Percentiles rank a stretch among this genome's conserved stretches.
phyloP scores from a whole-genome alignment of 1,140 invertebrate genomes.

The Phortica variegata region DNA sequence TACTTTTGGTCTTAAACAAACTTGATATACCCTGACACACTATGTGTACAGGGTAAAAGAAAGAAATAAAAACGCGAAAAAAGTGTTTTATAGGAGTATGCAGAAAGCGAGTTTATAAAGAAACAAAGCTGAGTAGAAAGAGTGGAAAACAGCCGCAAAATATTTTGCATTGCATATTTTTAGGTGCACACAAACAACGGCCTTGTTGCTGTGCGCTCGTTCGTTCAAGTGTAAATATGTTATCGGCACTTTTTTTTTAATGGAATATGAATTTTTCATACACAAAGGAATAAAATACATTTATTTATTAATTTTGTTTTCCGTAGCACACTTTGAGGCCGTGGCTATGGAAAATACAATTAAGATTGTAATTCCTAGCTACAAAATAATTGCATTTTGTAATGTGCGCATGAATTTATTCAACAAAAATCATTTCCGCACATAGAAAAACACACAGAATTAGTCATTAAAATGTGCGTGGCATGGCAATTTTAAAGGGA shows the following conservation, averaged over 20 bases:
- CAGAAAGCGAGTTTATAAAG: conserved; percentile 10
- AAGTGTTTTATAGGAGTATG: conserved; percentile 10
- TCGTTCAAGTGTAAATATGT: conserved; percentile 41
- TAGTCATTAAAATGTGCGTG: too few relatives aligned
- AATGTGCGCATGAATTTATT: too few relatives aligned
- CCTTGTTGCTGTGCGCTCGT: conserved; percentile 15
- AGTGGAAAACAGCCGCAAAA: conserved; percentile 28
- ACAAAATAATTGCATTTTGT: too few relatives aligned
- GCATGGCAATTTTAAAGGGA: too few relatives aligned
- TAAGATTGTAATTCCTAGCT: too few relatives aligned
- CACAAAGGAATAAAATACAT: conserved; percentile 19
- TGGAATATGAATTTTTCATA: conserved; percentile 39
- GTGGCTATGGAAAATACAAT: too few relatives aligned
- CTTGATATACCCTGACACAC: background rate
- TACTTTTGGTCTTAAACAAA: conserved; percentile 1
- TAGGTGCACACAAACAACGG: conserved; percentile 13
- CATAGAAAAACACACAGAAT: too few relatives aligned
- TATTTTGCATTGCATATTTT: conserved; percentile 45
- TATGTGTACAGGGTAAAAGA: too few relatives aligned
- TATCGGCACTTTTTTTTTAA: conserved; percentile 40
- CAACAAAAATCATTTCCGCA: too few relatives aligned
- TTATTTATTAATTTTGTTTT: too few relatives aligned
- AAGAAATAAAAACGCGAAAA: background rate
- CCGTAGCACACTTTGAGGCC: too few relatives aligned
- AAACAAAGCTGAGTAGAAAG: conserved; percentile 1